These are phyloP conservation scores for Thysanoteuthis rhombus DNA, from an alignment of 2,888 invertebrate species.

Conservation along the genomic window DNA sequence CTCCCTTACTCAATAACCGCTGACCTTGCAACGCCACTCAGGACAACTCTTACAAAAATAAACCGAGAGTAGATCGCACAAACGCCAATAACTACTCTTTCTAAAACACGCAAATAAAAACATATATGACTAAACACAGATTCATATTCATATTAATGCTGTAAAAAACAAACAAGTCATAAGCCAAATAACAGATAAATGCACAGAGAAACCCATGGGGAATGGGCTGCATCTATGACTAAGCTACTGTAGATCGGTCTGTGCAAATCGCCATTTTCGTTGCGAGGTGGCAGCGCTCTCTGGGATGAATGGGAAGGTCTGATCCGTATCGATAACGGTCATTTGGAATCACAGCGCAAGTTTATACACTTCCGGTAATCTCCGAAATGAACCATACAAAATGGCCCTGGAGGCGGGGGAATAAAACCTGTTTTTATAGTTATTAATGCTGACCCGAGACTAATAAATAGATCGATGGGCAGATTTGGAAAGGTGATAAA, in stretches of 20 bases:
- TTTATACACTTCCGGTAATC: background rate
- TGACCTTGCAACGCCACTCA: background rate
- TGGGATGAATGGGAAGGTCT: background rate
- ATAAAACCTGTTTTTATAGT: background rate
- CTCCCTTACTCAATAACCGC: background rate
- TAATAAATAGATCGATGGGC: slow-evolving; percentile 12
- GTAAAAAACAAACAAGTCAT: background rate
- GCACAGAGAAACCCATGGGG: background rate
- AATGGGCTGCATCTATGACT: background rate
- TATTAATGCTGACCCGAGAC: background rate
- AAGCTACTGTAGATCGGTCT: background rate
- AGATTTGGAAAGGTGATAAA: background rate
- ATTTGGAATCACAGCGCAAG: background rate
- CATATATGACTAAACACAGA: background rate
- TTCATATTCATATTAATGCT: background rate
- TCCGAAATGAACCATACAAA: background rate
- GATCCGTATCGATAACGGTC: background rate
- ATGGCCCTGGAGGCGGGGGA: background rate
- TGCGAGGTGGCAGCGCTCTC: background rate
- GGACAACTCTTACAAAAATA: background rate
- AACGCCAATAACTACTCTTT: background rate
- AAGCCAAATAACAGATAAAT: background rate
- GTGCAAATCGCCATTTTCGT: background rate
- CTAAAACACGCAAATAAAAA: background rate
- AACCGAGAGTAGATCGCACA: too few relatives aligned